Base-by-base conservation (phyloP, 92 coral and sea anemone genomes). In the Bergia puertoricense region DNA sequence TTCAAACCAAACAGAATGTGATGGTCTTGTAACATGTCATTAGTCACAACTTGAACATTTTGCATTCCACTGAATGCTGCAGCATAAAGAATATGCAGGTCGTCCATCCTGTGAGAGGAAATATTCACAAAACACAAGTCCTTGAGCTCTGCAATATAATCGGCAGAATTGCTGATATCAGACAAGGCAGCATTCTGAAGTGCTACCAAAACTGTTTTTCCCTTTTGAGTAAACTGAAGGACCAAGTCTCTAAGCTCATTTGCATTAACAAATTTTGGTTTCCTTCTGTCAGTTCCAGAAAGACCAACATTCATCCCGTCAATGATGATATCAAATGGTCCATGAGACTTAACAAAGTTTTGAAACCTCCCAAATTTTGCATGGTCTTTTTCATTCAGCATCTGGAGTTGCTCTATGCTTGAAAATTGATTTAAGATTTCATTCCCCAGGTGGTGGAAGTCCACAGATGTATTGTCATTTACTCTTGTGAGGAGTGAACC, bases 251-350 rank as follows among this genome's bases (percentile, higher is more conserved):
- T 65, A 4, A 97, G 85, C 73, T 90, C 85, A 9, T 88, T 91
- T 46, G 84, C 66, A 51, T 93, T 89, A 75, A 95, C 81, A 41
- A 80, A 88, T 72, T 75, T 88, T n/a, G 92, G 81, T 51, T 56
- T 74, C 57, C 46, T 82, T 69, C 79, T 82, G 76, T 80, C 78
- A 45, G 88, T 85, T 20, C 93, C 91, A 43, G 90, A 88, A 15
- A 94, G 91, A 13, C 96, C 99, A 89, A 97, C 91, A 91, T 94
- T 97, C 86, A 93, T 94, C 22, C 98, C 99, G 94, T 97, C 99
- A 89, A 97, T 89, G 18, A 97, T 93, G 8, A 95, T 85, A 67
- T 97, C 97, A 94, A 94, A 97, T 81, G 96, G 94, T 22, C 95
- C 93, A 18, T 62, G 65, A 36, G 74, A 76, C 73, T 81, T 73